Evolutionary conservation across 2,888 invertebrate genomes (phyloP).

Genomic region (Agonopterix alstromeriana): DNA sequence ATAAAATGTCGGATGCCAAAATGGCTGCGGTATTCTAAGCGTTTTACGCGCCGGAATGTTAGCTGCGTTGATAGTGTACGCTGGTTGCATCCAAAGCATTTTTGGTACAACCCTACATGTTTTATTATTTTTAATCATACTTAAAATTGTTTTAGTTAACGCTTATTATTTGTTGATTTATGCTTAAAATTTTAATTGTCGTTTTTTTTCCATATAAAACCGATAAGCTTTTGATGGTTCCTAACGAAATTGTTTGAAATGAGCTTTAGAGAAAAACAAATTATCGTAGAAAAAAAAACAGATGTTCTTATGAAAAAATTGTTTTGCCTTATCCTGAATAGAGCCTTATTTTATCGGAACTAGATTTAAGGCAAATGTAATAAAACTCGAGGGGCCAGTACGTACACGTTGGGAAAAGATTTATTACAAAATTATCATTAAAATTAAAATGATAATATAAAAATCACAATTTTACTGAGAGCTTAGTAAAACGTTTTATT

Average conservation of each 20-base stretch:
- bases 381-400: slow-evolving; percentile 51
- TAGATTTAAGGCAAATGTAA: slow-evolving; percentile 47
- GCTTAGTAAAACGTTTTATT: slow-evolving; percentile 10
- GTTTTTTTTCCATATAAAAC: slow-evolving; percentile 39
- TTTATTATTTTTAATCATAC: slow-evolving; percentile 12
- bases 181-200: too few relatives aligned
- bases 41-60: too few relatives aligned
- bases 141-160: too few relatives aligned
- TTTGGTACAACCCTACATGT: slow-evolving; percentile 6
- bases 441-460: too few relatives aligned
- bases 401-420: slow-evolving; percentile 1
- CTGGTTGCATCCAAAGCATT: too few relatives aligned
- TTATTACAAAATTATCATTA: slow-evolving; percentile 4
- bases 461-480: slow-evolving; percentile 1
- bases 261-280: slow-evolving; percentile 26
- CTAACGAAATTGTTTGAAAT: slow-evolving; percentile 39
- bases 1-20: too few relatives aligned
- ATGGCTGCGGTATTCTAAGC: too few relatives aligned
- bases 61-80: too few relatives aligned
- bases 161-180: too few relatives aligned
- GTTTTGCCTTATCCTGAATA: slow-evolving; percentile 38
- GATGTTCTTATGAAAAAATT: not conserved
- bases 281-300: not conserved
- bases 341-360: slow-evolving; percentile 44
- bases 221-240: slow-evolving; percentile 46